These are phyloP conservation scores for Melanerpes formicivorus DNA, from an alignment of 2,113 vertebrate species.

Conservation along the genomic window DNA sequence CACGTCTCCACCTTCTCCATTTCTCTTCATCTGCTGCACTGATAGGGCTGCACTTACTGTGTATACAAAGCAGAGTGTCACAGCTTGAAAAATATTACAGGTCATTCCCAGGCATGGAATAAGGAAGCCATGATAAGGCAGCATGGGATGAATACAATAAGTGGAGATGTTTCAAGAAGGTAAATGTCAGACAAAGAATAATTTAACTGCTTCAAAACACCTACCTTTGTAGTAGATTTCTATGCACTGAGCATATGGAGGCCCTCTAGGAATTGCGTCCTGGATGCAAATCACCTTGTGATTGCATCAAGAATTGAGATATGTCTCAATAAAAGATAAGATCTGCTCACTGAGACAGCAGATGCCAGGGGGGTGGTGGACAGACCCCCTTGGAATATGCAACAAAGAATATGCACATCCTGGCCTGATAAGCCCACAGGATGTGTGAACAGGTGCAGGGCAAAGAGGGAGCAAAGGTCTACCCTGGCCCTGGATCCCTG, in stretches of 20 bases:
- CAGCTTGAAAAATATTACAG: not conserved
- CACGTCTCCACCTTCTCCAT: not conserved
- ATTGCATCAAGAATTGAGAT: no score
- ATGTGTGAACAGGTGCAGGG: no score
- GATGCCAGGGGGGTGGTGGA: no score
- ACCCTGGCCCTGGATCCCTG: no score
- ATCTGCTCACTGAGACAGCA: no score
- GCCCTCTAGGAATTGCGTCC: not conserved
- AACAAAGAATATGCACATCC: no score
- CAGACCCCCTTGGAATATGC: no score
- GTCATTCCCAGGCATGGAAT: not conserved
- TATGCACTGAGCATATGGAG: fast-evolving
- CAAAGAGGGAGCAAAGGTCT: no score
- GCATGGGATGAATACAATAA: not conserved
- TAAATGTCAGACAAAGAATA: not conserved
- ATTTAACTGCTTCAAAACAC: not conserved
- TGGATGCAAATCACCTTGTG: no score
- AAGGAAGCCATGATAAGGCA: not conserved
- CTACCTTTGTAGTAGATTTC: not conserved
- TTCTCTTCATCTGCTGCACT: not conserved
- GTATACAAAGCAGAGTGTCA: not conserved
- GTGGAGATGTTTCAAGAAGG: not conserved
- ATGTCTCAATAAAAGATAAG: no score
- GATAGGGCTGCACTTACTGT: not conserved
- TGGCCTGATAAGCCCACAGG: no score